Conservation (phyloP, 2,888 invertebrate genomes). For the Slavum lentiscoides region DNA sequence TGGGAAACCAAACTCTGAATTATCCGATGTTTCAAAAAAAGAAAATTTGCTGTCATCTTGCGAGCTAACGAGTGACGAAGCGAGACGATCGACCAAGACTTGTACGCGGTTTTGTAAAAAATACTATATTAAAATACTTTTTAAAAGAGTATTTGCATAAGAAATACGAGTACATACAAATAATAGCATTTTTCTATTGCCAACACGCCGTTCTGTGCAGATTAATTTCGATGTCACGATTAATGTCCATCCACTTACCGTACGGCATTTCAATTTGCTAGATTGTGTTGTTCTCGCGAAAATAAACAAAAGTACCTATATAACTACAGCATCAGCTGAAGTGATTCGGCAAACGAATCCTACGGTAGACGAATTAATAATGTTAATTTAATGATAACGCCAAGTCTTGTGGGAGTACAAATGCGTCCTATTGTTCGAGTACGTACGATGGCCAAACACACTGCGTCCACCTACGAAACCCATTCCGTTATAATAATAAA, state of each 20-base stretch:
- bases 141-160: too few relatives aligned
- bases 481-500: conserved; percentile 2
- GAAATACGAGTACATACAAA: too few relatives aligned
- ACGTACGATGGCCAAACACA: not conserved
- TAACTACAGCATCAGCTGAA: not conserved
- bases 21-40: too few relatives aligned
- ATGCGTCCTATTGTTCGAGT: conserved; percentile 16
- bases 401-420: conserved; percentile 9
- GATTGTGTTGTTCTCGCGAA: not conserved
- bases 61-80: too few relatives aligned
- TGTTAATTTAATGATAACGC: not conserved
- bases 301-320: not conserved
- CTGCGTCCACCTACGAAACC: not conserved
- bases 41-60: too few relatives aligned
- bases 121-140: too few relatives aligned
- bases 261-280: not conserved
- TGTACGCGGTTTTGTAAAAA: too few relatives aligned
- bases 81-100: too few relatives aligned
- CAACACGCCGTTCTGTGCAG: not conserved
- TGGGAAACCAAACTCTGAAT: too few relatives aligned
- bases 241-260: too few relatives aligned
- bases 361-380: conserved; percentile 24
- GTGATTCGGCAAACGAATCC: not conserved
- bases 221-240: not conserved
- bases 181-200: too few relatives aligned